phyloP scores from a whole-genome alignment of 2,888 invertebrate species.

The Operophtera brumata region DNA sequence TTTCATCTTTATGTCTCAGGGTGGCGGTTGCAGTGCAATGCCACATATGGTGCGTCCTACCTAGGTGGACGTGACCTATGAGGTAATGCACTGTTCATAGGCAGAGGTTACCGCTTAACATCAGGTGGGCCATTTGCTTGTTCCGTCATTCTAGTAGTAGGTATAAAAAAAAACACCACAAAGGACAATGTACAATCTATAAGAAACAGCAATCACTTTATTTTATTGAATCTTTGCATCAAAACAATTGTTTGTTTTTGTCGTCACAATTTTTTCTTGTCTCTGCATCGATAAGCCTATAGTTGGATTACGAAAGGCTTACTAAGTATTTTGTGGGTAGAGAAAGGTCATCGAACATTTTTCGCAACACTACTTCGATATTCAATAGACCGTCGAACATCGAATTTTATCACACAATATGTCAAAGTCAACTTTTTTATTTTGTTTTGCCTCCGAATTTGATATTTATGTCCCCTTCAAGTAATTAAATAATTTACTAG shows the following conservation, averaged over 20 bases:
- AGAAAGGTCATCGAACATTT: conserved; percentile 25
- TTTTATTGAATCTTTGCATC: background rate
- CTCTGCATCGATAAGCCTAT: conserved; percentile 1
- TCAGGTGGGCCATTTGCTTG: no score
- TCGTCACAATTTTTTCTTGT: conserved; percentile 4
- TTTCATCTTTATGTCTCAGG: no score
- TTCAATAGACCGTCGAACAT: background rate
- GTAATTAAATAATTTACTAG: no score
- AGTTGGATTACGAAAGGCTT: conserved; percentile 22
- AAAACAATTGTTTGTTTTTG: conserved; percentile 13
- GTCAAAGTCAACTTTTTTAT: background rate
- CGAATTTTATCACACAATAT: background rate
- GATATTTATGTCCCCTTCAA: no score
- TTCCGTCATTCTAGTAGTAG: no score
- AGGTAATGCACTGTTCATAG: no score
- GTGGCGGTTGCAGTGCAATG: no score
- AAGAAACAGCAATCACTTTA: background rate
- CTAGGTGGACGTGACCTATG: no score
- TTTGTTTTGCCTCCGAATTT: no score
- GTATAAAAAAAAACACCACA: background rate
- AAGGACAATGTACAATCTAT: background rate
- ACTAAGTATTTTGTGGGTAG: conserved; percentile 18
- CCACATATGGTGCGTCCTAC: no score
- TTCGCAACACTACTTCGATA: conserved; percentile 5
- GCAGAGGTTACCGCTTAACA: no score